Evolutionary conservation across 2,888 invertebrate species (phyloP), one percentile per base, ranked within the genome.

Genomic region (Agonopterix subpropinquella): DNA sequence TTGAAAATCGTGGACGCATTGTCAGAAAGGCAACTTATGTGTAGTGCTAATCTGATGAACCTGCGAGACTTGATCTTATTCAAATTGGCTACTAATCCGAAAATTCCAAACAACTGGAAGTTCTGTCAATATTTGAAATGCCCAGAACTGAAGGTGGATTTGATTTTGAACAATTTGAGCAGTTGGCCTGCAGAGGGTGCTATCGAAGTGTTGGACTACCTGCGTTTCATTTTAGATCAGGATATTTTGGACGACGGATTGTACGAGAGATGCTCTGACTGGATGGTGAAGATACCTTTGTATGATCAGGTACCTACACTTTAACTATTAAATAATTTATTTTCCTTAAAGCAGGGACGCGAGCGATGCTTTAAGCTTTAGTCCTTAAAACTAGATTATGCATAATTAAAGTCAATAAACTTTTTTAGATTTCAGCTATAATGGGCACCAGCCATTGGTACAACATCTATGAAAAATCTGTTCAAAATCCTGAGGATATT

Each of bases 401-500:
- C 5, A 28, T 28, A 4, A 28, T 28, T 28, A 28, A 28, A 28
- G 10, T 39, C 5, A 39, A 39, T n/a, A 1, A n/a, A 4, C n/a
- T n/a, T 48, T 77, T 79, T 53, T 67, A 92, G 89, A 90, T 93
- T 43, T 86, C 90, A 1, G 66, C 81, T 9, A 85, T 91, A 52
- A 86, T 92, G 66, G 86, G 90, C 4, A 78, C 81, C 3, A 82
- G 80, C 49, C 89, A 90, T 45, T 93, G 93, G 93, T 90, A 89
- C 47, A 75, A 82, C 43, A 89, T 91, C 18, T 92, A 91, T 57
- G 86, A 86, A 57, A 80, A 84, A 55, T 91, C 91, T 18, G 65
- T 87, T 49, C 85, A 89, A 49, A 86, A 89, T 61, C 89, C 91
- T 1, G 89, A 89, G 50, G 70, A 73, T 46, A 82, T 91, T 37